A percentile compares a stretch with the other conserved stretches of the same genome.
phyloP scores from a whole-genome alignment of 2,888 invertebrate genomes.

The Eulithis prunata region DNA sequence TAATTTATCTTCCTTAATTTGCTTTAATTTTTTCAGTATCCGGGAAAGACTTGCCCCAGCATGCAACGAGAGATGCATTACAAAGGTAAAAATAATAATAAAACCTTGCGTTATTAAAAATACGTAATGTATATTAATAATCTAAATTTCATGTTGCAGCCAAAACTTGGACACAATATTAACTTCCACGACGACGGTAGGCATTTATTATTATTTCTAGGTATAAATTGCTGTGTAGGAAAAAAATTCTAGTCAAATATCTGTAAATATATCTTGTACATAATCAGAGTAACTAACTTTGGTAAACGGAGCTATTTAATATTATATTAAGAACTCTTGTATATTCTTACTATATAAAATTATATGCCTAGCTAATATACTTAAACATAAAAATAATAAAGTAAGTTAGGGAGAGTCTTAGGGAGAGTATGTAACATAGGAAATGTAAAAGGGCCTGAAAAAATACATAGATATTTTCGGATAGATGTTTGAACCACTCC shows the following conservation, averaged over 20 bases:
- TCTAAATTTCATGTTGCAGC: constrained; percentile 81
- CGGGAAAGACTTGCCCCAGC: constrained; percentile 93
- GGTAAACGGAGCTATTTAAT: constrained; percentile 57
- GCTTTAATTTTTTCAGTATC: constrained; percentile 79
- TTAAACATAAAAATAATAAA: constrained; percentile 7
- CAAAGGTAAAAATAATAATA: constrained; percentile 86
- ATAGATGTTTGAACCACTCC: constrained; percentile 67
- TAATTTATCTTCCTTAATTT: not conserved
- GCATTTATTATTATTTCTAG: constrained; percentile 53
- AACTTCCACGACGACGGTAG: constrained; percentile 64
- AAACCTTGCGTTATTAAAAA: not conserved
- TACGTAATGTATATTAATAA: not conserved
- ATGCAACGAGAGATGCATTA: constrained; percentile 97
- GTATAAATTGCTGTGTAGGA: constrained; percentile 57
- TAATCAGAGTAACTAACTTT: constrained; percentile 65
- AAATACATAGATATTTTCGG: constrained; percentile 73
- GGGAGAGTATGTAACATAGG: constrained; percentile 5
- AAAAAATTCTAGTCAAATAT: constrained; percentile 44
- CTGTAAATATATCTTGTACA: constrained; percentile 76
- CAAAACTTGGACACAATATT: constrained; percentile 95
- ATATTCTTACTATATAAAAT: constrained; percentile 17
- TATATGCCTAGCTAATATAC: constrained; percentile 7
- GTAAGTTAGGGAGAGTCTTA: constrained; percentile 4
- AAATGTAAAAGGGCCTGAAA: constrained; percentile 59
- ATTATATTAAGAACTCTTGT: constrained; percentile 31